These are phyloP conservation scores for Parnassius mnemosyne DNA, from an alignment of 2,888 invertebrate species.

Conservation along the genomic window DNA sequence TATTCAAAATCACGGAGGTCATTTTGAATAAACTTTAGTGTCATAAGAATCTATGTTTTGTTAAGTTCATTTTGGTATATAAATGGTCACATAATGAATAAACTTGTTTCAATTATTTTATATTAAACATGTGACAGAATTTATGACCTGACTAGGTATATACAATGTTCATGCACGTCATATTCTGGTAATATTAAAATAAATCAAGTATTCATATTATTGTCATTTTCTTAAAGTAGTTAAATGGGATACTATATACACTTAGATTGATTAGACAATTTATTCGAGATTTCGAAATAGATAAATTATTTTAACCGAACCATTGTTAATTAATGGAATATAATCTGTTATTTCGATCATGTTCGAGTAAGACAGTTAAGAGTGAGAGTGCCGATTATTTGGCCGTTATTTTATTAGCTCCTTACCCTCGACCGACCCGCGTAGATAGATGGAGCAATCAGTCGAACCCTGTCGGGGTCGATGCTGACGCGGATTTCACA, in stretches of 20 bases:
- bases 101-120: too few relatives aligned
- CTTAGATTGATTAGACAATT: not conserved
- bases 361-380: conserved; percentile 36
- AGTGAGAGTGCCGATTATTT: conserved; percentile 49
- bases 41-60: too few relatives aligned
- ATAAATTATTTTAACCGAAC: conserved; percentile 2
- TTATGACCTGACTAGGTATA: too few relatives aligned
- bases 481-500: conserved; percentile 66
- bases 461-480: conserved; percentile 52
- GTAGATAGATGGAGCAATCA: conserved; percentile 75
- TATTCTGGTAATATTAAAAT: too few relatives aligned
- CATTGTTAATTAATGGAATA: conserved; percentile 13
- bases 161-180: too few relatives aligned
- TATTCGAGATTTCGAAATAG: not conserved
- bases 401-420: conserved; percentile 64
- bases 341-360: conserved; percentile 27
- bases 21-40: too few relatives aligned
- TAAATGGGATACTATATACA: not conserved
- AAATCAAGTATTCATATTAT: too few relatives aligned
- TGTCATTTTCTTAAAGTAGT: conserved; percentile 31
- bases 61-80: too few relatives aligned
- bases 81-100: too few relatives aligned
- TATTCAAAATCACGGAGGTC: too few relatives aligned
- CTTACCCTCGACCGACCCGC: conserved; percentile 48
- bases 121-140: too few relatives aligned